These are phyloP conservation scores for Clamator glandarius DNA, from an alignment of 2,797 vertebrate species.

Conservation along the genomic window DNA sequence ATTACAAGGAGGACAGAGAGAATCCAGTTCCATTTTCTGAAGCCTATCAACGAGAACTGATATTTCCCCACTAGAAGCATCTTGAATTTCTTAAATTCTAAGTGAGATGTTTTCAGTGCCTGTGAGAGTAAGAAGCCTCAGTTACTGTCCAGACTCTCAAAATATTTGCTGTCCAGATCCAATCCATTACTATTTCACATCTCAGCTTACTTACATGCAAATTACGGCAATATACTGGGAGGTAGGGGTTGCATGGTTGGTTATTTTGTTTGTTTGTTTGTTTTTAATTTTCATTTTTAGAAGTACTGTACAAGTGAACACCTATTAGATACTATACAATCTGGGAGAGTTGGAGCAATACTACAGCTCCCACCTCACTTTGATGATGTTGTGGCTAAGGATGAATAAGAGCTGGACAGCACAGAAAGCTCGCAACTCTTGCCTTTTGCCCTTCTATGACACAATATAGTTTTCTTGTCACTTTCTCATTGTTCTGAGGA, in stretches of 20 bases:
- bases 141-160: background rate
- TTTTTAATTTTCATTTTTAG: background rate
- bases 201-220: background rate
- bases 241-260: background rate
- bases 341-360: background rate
- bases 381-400: background rate
- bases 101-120: background rate
- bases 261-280: background rate
- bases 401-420: background rate
- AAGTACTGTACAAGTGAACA: background rate
- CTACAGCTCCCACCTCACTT: background rate
- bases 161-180: background rate
- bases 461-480: background rate
- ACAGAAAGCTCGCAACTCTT: background rate
- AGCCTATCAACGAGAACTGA: background rate
- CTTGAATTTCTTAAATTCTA: background rate
- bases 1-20: background rate
- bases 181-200: background rate
- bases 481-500: background rate
- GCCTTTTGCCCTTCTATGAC: background rate
- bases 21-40: background rate
- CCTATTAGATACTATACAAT: background rate
- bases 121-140: background rate
- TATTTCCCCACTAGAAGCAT: background rate
- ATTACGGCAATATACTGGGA: background rate